A percentile compares a stretch with the other conserved stretches of the same genome.
Evolutionary conservation across 2,113 vertebrate species (phyloP).

Genomic region (Ammospiza caudacuta): DNA sequence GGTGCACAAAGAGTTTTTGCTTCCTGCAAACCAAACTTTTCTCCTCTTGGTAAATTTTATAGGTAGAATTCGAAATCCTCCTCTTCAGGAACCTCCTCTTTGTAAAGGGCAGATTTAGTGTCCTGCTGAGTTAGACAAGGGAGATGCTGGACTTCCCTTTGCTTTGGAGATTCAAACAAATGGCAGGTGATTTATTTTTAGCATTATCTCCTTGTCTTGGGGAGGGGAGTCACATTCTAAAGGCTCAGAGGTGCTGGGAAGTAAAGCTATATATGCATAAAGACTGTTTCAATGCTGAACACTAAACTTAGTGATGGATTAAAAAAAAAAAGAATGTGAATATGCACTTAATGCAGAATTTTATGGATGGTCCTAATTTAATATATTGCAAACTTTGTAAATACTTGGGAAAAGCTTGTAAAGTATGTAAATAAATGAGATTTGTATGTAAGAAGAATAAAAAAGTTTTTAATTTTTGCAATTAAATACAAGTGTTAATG

Average conservation of each 20-base stretch:
- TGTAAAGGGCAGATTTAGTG: neutral
- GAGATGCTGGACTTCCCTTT: slow-evolving; percentile 6
- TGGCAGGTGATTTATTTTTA: slow-evolving; percentile 21
- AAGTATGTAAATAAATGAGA: slow-evolving; percentile 69
- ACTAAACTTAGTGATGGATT: neutral
- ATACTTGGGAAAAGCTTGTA: slow-evolving; percentile 53
- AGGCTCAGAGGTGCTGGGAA: slow-evolving; percentile 55
- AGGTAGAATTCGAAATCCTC: neutral
- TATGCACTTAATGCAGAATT: slow-evolving; percentile 64
- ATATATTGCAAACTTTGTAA: slow-evolving; percentile 55
- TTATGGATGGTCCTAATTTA: slow-evolving; percentile 57
- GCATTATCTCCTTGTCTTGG: neutral
- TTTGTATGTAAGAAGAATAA: slow-evolving; percentile 58
- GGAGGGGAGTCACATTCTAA: neutral
- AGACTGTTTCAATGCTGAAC: slow-evolving; percentile 4
- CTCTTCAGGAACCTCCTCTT: slow-evolving; percentile 17
- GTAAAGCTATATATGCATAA: slow-evolving; percentile 7
- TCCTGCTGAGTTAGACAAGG: neutral
- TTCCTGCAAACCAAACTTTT: neutral
- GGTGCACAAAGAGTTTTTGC: neutral
- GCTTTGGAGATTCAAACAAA: neutral
- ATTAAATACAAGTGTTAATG: slow-evolving; percentile 60
- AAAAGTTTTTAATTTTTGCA: slow-evolving; percentile 73
- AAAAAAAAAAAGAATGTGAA: slow-evolving; percentile 32
- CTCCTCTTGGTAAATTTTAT: neutral